These are phyloP conservation scores for Phengaris arion DNA, from an alignment of 2,888 invertebrate genomes.

Conservation along the genomic window DNA sequence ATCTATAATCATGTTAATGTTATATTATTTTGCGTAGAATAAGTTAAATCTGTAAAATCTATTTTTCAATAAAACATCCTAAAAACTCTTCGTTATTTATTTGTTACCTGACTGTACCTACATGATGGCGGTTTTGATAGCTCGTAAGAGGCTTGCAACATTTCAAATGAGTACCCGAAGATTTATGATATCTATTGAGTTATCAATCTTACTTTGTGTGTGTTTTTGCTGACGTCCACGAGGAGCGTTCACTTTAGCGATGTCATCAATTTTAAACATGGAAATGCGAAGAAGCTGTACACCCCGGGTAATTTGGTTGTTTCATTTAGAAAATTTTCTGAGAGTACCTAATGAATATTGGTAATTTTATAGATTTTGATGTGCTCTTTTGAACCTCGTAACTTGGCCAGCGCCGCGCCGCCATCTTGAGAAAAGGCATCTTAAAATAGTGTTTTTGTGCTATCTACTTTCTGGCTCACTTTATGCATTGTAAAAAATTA, in stretches of 20 bases:
- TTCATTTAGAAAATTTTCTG: no score
- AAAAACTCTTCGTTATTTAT: not conserved
- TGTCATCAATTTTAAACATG: not conserved
- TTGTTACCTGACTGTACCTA: not conserved
- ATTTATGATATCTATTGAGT: slow-evolving; percentile 11
- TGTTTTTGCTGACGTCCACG: not conserved
- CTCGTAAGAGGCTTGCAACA: not conserved
- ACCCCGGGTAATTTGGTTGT: no score
- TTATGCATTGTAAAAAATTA: no score
- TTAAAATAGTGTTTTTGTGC: no score
- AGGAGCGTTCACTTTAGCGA: not conserved
- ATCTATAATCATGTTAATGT: not conserved
- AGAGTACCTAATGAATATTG: no score
- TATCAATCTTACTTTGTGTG: slow-evolving; percentile 17
- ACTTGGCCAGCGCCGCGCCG: no score
- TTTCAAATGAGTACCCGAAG: slow-evolving; percentile 1
- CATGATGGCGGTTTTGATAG: not conserved
- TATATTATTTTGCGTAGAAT: not conserved
- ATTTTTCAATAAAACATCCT: not conserved
- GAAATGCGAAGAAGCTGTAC: no score
- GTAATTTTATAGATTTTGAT: no score
- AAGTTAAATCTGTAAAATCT: slow-evolving; percentile 12
- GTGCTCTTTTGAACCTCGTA: no score
- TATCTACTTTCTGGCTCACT: no score
- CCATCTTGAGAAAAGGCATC: no score